Evolutionary conservation across 92 coral and sea anemone species (phyloP), one percentile per base, ranked within the genome.

Genomic region (Chrysogorgia sp.): DNA sequence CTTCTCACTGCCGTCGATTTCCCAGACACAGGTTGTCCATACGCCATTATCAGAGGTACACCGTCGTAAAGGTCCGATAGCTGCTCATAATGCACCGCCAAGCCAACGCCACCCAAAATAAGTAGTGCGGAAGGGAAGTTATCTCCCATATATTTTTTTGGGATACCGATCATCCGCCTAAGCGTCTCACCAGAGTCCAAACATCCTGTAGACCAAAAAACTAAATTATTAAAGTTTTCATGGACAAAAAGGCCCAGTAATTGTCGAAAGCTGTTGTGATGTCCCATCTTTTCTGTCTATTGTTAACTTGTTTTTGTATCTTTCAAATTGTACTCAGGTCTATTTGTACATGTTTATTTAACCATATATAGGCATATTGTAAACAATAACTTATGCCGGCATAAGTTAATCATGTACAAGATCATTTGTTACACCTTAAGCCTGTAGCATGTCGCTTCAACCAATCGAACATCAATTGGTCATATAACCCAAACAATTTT

Each of bases 1-100:
- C 41, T 71, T 32, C 13, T 76, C 60, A 74, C 82, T 12, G 76
- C 83, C 7, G 70, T 15, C 29, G 87, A 83, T 60, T 83, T 83
- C 43, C 77, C 77, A 2, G 87, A 50, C 24, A 83, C 87, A n/a
- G 87, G 83, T 19, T 14, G 58, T 20, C 83, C 87, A 83, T 76
- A 83, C 26, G 87, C 87, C 53, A 76, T 34, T 8, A 70, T 50
- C 0, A 58, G 14, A 30, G 86, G 81, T 8, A 78, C 32, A 50
- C 88, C 80, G 60, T 75, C 75, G 47, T 24, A 82, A 25, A 74
- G 47, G 43, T 45, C 30, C 9, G 47, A 43, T 0, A 81, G 34
- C 22, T 81, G 57, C 40, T 81, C 85, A 19, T 69, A 81, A 56
- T 81, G 85, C 10, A 81, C 26, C n/a, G 56, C 85, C 70, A 81